phyloP scores from a whole-genome alignment of 2,888 invertebrate genomes.

The Conchocele bisecta region DNA sequence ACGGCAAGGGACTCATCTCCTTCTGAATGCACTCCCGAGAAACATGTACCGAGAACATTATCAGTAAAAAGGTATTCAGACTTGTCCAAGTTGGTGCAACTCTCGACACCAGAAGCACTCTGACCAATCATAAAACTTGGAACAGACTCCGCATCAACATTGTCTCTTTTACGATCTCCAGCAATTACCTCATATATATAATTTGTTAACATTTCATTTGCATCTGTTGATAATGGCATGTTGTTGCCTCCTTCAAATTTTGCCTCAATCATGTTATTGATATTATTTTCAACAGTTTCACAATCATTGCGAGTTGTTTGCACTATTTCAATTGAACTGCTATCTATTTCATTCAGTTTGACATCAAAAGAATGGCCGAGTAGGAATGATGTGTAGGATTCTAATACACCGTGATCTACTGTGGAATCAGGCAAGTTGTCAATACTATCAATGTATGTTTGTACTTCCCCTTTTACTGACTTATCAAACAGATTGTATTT shows the following conservation, averaged over 20 bases:
- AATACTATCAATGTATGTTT: no score
- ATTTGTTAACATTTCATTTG: constrained; percentile 42
- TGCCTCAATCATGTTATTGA: not conserved
- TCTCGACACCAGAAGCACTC: not conserved
- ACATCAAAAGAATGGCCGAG: constrained; percentile 3
- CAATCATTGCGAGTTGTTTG: no score
- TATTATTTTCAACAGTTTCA: no score
- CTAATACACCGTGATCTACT: no score
- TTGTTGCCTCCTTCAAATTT: constrained; percentile 1
- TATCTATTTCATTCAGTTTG: no score
- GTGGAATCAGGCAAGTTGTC: no score
- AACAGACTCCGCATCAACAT: not conserved
- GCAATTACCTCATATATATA: constrained; percentile 50
- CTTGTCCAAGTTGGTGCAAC: no score
- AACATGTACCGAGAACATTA: no score
- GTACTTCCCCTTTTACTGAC: no score
- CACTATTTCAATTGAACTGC: not conserved
- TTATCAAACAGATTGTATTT: constrained; percentile 56
- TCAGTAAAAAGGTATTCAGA: no score
- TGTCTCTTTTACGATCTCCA: not conserved
- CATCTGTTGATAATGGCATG: constrained; percentile 2
- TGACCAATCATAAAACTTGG: not conserved
- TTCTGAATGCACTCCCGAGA: no score
- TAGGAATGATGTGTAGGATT: constrained; percentile 2
- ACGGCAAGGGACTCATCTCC: constrained; percentile 44